Conservation (phyloP, 2,113 vertebrate genomes). For the Cromileptes altivelis region DNA sequence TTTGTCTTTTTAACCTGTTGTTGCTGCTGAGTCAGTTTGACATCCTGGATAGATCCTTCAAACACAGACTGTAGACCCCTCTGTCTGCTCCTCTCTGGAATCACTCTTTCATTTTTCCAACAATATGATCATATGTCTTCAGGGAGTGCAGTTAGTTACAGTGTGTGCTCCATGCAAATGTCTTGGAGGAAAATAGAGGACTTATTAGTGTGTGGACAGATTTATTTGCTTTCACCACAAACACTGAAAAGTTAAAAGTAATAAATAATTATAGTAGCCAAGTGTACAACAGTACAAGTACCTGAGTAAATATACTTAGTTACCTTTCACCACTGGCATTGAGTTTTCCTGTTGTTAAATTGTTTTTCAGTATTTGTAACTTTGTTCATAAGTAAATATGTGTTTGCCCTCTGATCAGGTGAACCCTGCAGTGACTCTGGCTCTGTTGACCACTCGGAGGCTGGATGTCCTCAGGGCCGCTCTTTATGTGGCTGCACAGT, state of each 20-base stretch:
- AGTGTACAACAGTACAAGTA: neutral
- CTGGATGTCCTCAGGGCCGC: slow-evolving; percentile 80
- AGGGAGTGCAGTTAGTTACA: too few species aligned
- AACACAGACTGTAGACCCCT: too few species aligned
- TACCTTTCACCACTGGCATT: neutral
- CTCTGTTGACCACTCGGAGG: slow-evolving; percentile 85
- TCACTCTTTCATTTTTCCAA: too few species aligned
- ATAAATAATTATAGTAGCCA: neutral
- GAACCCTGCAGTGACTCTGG: slow-evolving; percentile 88
- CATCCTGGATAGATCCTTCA: too few species aligned
- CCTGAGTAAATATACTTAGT: neutral
- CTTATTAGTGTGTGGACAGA: too few species aligned
- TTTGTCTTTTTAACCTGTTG: too few species aligned
- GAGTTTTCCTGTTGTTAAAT: neutral
- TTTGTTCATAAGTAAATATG: neutral
- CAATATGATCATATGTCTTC: too few species aligned
- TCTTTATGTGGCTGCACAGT: slow-evolving; percentile 83
- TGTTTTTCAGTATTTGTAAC: neutral
- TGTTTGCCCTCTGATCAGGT: slow-evolving; percentile 72
- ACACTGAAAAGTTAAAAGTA: neutral
- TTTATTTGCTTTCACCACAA: too few species aligned
- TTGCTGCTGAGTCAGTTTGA: too few species aligned
- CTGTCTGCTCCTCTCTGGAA: too few species aligned
- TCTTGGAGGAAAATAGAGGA: too few species aligned
- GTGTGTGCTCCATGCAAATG: too few species aligned